Conservation (phyloP, 2,113 vertebrate species). For the zebrafish (Danio rerio) region DNA sequence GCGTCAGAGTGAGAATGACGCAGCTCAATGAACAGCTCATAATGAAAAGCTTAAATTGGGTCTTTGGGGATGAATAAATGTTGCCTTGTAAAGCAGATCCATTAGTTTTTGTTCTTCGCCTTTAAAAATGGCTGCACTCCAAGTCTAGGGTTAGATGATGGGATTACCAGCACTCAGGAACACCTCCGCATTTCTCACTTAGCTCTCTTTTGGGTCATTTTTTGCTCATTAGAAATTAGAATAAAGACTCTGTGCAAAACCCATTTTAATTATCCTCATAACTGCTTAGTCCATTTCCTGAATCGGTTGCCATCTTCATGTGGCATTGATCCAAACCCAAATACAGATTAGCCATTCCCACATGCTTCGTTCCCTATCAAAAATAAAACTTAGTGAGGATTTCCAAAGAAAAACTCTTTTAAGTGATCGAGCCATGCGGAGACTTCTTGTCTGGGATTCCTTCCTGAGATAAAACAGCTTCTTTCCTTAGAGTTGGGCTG, state of each 20-base stretch:
- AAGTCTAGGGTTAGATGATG: conserved; percentile 20
- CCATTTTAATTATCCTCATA: not conserved
- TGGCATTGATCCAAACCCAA: not conserved
- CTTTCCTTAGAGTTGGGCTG: conserved; percentile 9
- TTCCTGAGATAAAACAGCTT: not conserved
- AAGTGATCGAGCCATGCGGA: not conserved
- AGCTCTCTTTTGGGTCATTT: not conserved
- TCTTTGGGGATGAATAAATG: conserved; percentile 20
- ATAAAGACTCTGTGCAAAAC: not conserved
- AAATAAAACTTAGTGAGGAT: not conserved
- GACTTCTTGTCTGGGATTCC: conserved; percentile 4
- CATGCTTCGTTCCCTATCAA: conserved; percentile 1
- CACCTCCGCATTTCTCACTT: not conserved
- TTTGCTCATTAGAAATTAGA: not conserved
- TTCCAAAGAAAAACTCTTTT: not conserved
- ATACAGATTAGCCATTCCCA: conserved; percentile 6
- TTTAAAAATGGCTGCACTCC: not conserved
- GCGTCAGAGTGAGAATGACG: conserved; percentile 45
- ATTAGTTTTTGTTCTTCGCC: conserved; percentile 22
- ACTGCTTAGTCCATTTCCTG: not conserved
- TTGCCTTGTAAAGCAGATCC: conserved; percentile 21
- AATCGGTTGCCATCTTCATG: not conserved
- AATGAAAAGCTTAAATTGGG: conserved; percentile 13
- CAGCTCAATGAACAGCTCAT: not conserved
- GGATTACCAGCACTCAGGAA: not conserved